Base-by-base conservation (phyloP, 2,888 invertebrate species). In the Pseudeuparius sepicola region DNA sequence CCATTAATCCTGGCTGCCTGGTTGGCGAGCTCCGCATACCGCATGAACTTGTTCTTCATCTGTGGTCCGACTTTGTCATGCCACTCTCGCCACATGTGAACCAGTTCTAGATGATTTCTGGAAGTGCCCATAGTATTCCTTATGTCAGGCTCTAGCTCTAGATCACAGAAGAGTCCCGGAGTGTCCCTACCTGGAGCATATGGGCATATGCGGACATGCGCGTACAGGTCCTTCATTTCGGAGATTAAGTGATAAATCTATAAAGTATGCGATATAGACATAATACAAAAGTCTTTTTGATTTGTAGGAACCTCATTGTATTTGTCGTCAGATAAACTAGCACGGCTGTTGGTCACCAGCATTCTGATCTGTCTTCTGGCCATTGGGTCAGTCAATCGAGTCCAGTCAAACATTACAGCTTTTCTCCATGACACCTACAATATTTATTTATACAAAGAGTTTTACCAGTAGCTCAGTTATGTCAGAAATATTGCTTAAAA, bases 21-120 rank as follows among this genome's bases (percentile, higher is more conserved):
- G 56, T 90, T 90, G 1, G 79, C 78, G 15, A 89, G 57, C 45
- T 79, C 73, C 0, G 85, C 75, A 48, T 85, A 88, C 67, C 82
- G 69, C 67, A 79, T 74, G 54, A 81, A 90, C 42, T 78, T 68
- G 38, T 78, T 74, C 56, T 75, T 77, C 59, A 88, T 66, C 14
- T 76, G 75, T 1, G 78, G 80, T 0, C 89, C 89, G 1, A 81
- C 75, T 37, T 74, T 76, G 39, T 88, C 82, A 42, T 88, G 69
- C 74, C 85, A 90, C 35, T 78, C 77, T 49, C 67, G 71, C 90
- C 90, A 90, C 0, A 80, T 75, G 47, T 84, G 76, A 11, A 76
- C 52, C 27, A 89, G 60, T 51, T 86, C 83, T 13, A 77, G 74
- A 44, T 81, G 81, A 46, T 86, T 77, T 41, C 78, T 68, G 0